Evolutionary conservation across 2,113 vertebrate genomes (phyloP).

Genomic region (Urocitellus parryii): DNA sequence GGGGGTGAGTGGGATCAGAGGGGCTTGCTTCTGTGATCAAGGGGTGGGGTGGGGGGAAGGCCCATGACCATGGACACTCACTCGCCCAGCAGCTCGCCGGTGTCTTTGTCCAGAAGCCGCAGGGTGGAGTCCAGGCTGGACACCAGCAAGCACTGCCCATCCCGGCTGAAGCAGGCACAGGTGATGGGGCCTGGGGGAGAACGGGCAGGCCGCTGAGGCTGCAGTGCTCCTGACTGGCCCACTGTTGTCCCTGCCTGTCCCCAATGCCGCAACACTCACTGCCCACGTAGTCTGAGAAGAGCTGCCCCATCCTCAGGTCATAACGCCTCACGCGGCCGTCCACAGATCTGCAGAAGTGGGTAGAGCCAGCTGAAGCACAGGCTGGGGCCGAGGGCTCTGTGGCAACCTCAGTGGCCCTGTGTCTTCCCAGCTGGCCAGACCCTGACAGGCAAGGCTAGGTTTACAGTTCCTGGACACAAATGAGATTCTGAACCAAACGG

Average conservation of each 20-base stretch:
- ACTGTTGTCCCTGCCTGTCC: background rate
- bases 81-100: slow-evolving; percentile 96
- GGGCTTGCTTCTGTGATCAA: background rate
- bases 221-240: background rate
- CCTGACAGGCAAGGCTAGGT: background rate
- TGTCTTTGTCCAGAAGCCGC: slow-evolving; percentile 95
- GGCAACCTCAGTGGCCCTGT: too few species aligned
- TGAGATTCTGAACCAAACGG: background rate
- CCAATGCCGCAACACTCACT: slow-evolving; percentile 88
- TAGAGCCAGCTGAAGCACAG: background rate
- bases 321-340: slow-evolving; percentile 92
- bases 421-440: background rate
- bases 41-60: accelerated
- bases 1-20: background rate
- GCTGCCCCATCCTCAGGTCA: slow-evolving; percentile 94
- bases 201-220: background rate
- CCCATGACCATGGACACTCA: slow-evolving; percentile 20
- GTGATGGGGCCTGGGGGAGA: slow-evolving; percentile 92
- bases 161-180: slow-evolving; percentile 96
- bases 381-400: too few species aligned
- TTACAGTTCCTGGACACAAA: background rate
- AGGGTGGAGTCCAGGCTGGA: slow-evolving; percentile 93
- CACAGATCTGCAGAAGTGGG: slow-evolving; percentile 88
- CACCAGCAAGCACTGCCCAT: slow-evolving; percentile 92
- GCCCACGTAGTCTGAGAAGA: slow-evolving; percentile 92